Evolutionary conservation across 2,888 invertebrate genomes (phyloP), one percentile per base, ranked within the genome.

Genomic region (Bombylius discolor): DNA sequence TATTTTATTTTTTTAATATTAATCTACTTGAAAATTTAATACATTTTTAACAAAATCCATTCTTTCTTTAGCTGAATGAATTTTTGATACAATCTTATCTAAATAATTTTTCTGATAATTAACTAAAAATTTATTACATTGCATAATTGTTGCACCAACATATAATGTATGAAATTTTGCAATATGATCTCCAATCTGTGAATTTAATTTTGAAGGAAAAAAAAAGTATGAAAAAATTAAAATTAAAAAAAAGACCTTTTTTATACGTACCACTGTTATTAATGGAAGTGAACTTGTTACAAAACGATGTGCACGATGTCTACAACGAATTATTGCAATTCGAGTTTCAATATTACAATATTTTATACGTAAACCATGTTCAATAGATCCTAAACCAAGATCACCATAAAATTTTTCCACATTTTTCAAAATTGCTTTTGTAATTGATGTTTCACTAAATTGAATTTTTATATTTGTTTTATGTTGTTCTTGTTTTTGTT

Each of bases 311-410:
- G 89, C 86, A 0, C 86, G 87, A 68, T 88, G 89, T 52, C 88
- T 76, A 23, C 79, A 78, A 65, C 86, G 78, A 52, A 90, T 76
- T 42, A 90, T 77, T 1, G 85, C 87, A 63, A 89, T 83, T 73
- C 81, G 80, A 0, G 89, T 89, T 57, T 80, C 78, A 62, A 82
- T 79, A 72, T 89, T 89, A 66, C 86, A 87, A 73, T 90, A 89
- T 76, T 87, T 89, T 33, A 85, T 83, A 67, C 79, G 74, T 64
- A 89, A 85, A 33, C 88, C 89, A 56, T 81, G 76, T 65, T 79
- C 81, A 8, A 86, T 78, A 3, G 86, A 77, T 9, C 87, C 88
- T 42, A 79, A 72, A 11, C 89, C 90, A 68, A 83, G 87, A 66
- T 88, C 87, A 0, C 90, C 90, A 70, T 85, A 84, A 56, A 85